Evolutionary conservation across 2,797 vertebrate species (phyloP).

Genomic region (Chaunax sp.): DNA sequence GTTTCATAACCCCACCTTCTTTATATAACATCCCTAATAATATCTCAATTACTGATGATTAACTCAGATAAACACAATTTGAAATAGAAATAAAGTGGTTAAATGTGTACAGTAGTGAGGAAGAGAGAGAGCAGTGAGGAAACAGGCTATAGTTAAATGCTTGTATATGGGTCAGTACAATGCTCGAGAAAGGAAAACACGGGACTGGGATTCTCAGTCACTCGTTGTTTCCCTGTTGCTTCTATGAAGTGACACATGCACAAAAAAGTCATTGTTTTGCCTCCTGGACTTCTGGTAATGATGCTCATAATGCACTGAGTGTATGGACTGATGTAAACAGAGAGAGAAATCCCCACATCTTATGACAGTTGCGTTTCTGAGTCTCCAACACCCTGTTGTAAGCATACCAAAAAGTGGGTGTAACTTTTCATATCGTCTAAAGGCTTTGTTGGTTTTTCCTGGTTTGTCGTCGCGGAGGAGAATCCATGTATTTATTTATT

Average conservation of each 20-base stretch:
- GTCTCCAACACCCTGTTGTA: background rate
- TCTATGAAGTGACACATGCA: slow-evolving; percentile 38
- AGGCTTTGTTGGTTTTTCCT: background rate
- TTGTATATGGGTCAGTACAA: background rate
- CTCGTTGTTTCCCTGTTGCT: slow-evolving; percentile 12
- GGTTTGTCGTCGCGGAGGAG: background rate
- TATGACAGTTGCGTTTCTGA: slow-evolving; percentile 48
- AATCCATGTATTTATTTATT: too few relatives aligned
- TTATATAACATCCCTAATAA: background rate
- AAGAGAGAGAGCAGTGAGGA: background rate
- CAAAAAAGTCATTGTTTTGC: slow-evolving; percentile 38
- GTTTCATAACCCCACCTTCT: background rate
- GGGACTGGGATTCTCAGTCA: background rate
- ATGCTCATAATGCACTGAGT: background rate
- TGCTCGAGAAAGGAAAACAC: slow-evolving; percentile 36
- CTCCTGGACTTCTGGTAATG: slow-evolving; percentile 50
- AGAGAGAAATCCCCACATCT: slow-evolving; percentile 10
- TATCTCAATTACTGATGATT: background rate
- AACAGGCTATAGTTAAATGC: background rate
- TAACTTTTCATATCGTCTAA: background rate
- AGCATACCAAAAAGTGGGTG: background rate
- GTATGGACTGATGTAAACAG: slow-evolving; percentile 53
- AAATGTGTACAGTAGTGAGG: too few relatives aligned
- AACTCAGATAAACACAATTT: background rate
- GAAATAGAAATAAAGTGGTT: background rate